Base-by-base conservation (phyloP, 2,113 vertebrate genomes). In the Rhinopomastus cyanomelas region DNA sequence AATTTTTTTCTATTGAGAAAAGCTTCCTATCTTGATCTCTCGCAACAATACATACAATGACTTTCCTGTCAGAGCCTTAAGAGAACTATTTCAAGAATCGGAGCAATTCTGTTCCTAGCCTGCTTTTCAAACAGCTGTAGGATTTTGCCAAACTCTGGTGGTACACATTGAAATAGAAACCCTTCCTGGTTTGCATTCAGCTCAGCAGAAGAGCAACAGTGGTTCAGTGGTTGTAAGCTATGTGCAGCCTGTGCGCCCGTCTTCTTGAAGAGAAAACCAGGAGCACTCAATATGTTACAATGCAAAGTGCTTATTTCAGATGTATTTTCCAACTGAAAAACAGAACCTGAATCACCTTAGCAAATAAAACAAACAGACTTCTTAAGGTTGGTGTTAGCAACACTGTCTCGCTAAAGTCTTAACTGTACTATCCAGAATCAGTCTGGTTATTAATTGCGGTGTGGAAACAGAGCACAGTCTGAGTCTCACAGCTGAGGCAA, bases 31-130 rank as follows among this genome's bases (percentile, higher is more conserved):
- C 60, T 80, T 71, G 32, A 74, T 55, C 49, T 89, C 68, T 72
- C 37, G 42, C 32, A 81, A 66, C 30, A 81, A 51, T 26, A 53
- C 29, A 30, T 11, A 60, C 25, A 75, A 59, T 32, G 56, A 67
- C 32, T 73, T 62, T 60, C 49, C 53, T 74, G 29, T 71, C 66
- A 65, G n/a, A 84, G 62, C 39, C 91, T 89, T 84, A 87, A 55
- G 72, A 87, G 89, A 85, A 29, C 34, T 64, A 66, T 81, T 93
- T 87, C 51, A 60, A 75, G 81, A 81, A 73, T 88, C 69, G 88
- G 71, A 93, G 61, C 77, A 82, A 39, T 44, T 90, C 46, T 26
- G 32, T 78, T 89, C 44, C 81, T 68, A 56, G 6, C 26, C 51
- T 79, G 48, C 52, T 80, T 89, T 78, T 77, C 49, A 57, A 86